Evolutionary conservation across 1,140 invertebrate genomes (phyloP).

Genomic region (Eulimnadia texana): DNA sequence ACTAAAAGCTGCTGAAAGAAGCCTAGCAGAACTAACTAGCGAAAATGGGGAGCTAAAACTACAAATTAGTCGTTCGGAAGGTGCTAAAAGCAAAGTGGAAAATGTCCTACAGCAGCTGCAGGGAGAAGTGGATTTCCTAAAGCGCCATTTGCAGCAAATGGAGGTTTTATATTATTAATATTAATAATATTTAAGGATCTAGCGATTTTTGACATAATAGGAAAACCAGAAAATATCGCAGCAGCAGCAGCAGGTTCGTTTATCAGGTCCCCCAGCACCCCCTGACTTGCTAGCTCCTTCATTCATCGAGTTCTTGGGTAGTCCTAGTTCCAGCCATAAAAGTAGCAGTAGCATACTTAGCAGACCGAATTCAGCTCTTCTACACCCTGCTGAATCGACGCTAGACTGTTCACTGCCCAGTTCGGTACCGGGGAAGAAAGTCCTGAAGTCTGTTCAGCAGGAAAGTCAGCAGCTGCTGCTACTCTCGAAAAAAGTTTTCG

Average conservation of each 20-base stretch:
- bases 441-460: background rate
- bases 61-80: background rate
- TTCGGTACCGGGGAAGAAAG: background rate
- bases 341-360: background rate
- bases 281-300: constrained; percentile 5
- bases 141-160: background rate
- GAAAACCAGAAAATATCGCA: background rate
- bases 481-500: background rate
- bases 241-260: background rate
- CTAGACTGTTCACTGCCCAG: constrained; percentile 1
- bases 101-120: background rate
- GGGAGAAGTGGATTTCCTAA: background rate
- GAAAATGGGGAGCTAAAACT: background rate
- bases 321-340: background rate
- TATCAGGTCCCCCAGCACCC: background rate
- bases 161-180: background rate
- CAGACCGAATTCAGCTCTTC: background rate
- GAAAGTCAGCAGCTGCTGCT: constrained; percentile 3
- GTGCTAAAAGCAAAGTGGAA: background rate
- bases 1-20: background rate
- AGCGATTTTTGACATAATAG: background rate
- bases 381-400: background rate
- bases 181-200: background rate
- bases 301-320: constrained; percentile 4
- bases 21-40: background rate